phyloP scores from a whole-genome alignment of 37 sponge, comb jelly and placozoan genomes.

The Halichondria panicea region DNA sequence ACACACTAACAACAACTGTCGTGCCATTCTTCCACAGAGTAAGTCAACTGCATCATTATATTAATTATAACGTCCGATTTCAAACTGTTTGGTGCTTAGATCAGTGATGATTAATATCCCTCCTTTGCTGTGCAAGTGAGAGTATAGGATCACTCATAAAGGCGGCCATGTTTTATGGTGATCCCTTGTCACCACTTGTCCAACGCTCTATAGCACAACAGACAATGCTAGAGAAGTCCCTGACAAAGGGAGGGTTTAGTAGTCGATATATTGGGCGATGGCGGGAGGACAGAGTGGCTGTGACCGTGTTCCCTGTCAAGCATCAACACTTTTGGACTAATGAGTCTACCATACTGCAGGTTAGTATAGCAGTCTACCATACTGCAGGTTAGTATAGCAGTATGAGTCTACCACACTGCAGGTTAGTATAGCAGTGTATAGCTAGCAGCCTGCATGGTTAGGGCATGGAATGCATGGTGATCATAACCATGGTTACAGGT shows the following conservation, averaged over 20 bases:
- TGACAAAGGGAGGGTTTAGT: conserved; percentile 66
- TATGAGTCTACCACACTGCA: neutral
- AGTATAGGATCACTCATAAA: neutral
- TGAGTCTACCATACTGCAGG: conserved; percentile 72
- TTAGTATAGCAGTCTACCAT: neutral
- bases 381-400: neutral
- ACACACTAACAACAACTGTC: no score
- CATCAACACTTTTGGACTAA: conserved; percentile 70
- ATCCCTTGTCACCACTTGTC: conserved; percentile 57
- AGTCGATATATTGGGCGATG: conserved; percentile 63
- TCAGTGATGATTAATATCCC: no score
- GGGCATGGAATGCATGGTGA: no score
- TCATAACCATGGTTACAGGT: no score
- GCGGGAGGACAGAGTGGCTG: conserved; percentile 67
- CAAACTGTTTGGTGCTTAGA: no score
- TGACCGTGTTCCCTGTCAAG: conserved; percentile 73
- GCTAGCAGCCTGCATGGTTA: neutral
- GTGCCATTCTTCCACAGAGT: no score
- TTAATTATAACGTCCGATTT: no score
- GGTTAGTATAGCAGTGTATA: neutral
- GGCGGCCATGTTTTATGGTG: neutral
- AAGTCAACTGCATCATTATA: no score
- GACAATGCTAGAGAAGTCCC: conserved; percentile 27
- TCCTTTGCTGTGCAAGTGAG: no score
- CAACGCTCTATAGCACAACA: conserved; percentile 66